Evolutionary conservation across 1,140 invertebrate species (phyloP).

Genomic region (Tetramorium alpestre): DNA sequence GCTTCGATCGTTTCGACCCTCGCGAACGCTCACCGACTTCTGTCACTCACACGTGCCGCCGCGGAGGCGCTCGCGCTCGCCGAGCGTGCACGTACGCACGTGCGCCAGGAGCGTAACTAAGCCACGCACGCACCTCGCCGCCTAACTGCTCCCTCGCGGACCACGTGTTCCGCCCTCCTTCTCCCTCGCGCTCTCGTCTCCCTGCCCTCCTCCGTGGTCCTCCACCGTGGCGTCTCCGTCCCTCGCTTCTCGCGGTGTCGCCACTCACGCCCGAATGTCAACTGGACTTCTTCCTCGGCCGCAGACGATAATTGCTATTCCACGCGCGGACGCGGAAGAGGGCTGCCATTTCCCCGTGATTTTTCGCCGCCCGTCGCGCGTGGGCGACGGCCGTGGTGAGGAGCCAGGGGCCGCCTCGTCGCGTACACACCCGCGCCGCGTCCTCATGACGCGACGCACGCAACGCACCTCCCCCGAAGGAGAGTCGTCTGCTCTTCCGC

Average conservation of each 20-base stretch:
- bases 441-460: slow-evolving; percentile 49
- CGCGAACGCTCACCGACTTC: slow-evolving; percentile 1
- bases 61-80: slow-evolving; percentile 29
- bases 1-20: not conserved
- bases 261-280: slow-evolving; percentile 80
- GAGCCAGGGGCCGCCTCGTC: not conserved
- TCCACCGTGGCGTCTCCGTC: not conserved
- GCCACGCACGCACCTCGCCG: slow-evolving; percentile 57
- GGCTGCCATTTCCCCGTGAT: slow-evolving; percentile 86
- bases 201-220: not conserved
- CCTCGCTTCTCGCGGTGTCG: slow-evolving; percentile 19
- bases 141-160: slow-evolving; percentile 47
- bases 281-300: slow-evolving; percentile 86
- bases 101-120: slow-evolving; percentile 76
- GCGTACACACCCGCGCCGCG: slow-evolving; percentile 6
- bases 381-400: not conserved
- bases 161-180: slow-evolving; percentile 63
- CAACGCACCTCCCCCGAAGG: slow-evolving; percentile 35
- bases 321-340: slow-evolving; percentile 78
- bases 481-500: not conserved
- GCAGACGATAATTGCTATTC: slow-evolving; percentile 83
- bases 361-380: slow-evolving; percentile 68
- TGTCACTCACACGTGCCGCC: slow-evolving; percentile 65
- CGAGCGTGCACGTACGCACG: slow-evolving; percentile 69
- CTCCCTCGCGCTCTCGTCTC: not conserved